Percentiles rank a stretch among this genome's conserved stretches.
Conservation (phyloP, 2,797 vertebrate genomes). For the Falco naumanni region DNA sequence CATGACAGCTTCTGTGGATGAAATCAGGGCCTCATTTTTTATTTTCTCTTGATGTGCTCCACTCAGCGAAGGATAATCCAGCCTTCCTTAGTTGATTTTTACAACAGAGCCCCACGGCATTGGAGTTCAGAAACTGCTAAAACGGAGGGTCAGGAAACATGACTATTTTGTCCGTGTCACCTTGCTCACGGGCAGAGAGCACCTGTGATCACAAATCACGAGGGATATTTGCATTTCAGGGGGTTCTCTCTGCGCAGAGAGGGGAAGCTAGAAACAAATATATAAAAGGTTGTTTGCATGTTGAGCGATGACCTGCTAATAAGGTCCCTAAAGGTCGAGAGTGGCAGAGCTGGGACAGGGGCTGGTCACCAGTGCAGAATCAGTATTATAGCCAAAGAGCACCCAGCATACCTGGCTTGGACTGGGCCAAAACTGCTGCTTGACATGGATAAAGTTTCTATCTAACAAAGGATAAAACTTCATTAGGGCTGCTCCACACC, state of each 20-base stretch:
- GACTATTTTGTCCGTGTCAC: background rate
- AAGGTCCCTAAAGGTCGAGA: background rate
- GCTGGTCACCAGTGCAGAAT: background rate
- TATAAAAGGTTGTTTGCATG: background rate
- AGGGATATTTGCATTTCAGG: background rate
- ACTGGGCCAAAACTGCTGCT: background rate
- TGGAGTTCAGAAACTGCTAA: background rate
- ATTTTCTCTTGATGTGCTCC: constrained; percentile 43
- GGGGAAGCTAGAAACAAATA: background rate
- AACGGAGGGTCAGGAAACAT: background rate
- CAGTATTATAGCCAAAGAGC: background rate
- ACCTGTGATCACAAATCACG: background rate
- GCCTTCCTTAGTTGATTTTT: constrained; percentile 4
- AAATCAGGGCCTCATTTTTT: constrained; percentile 28
- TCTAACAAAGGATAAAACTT: background rate
- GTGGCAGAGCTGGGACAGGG: background rate
- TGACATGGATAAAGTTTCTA: background rate
- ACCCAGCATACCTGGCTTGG: rapidly evolving
- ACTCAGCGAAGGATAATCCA: constrained; percentile 12
- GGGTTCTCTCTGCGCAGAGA: background rate
- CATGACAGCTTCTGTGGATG: constrained; percentile 26
- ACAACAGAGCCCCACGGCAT: background rate
- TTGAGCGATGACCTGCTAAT: background rate
- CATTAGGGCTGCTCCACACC: background rate
- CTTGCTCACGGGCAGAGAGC: background rate